These are phyloP conservation scores for Nettapus auritus DNA, from an alignment of 2,113 vertebrate species.

Conservation along the genomic window DNA sequence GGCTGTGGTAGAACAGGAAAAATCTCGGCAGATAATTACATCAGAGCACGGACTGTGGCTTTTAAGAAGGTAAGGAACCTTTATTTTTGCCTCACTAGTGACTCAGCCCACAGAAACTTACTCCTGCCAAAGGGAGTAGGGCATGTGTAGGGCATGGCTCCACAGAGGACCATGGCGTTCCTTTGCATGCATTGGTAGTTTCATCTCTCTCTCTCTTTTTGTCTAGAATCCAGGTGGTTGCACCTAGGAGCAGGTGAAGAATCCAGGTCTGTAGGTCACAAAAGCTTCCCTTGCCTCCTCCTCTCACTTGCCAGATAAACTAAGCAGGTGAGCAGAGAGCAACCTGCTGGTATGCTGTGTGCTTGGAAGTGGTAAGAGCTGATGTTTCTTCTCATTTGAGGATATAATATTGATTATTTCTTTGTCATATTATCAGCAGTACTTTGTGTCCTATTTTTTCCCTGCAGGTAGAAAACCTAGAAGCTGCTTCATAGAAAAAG, in stretches of 20 bases:
- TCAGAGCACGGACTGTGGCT: rapidly evolving
- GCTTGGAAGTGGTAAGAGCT: rapidly evolving
- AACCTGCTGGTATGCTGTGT: rapidly evolving
- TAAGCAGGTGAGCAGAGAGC: background rate
- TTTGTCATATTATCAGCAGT: background rate
- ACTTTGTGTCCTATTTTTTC: background rate
- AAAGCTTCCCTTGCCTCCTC: background rate
- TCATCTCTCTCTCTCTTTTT: background rate
- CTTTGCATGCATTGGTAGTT: background rate
- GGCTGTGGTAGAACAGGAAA: background rate
- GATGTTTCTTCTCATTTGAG: background rate
- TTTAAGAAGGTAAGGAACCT: slow-evolving; percentile 23
- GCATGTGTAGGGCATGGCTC: background rate
- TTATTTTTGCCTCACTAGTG: background rate
- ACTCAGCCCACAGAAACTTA: background rate
- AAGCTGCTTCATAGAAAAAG: background rate
- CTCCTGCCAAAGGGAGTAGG: background rate
- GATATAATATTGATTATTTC: background rate
- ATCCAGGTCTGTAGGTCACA: background rate
- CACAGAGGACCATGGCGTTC: background rate
- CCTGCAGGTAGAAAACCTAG: background rate
- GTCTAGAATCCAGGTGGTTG: background rate
- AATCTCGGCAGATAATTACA: background rate
- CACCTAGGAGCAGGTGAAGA: background rate
- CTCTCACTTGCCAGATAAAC: background rate